Conservation (phyloP, 2,888 invertebrate genomes). For the Argyresthia goedartella region DNA sequence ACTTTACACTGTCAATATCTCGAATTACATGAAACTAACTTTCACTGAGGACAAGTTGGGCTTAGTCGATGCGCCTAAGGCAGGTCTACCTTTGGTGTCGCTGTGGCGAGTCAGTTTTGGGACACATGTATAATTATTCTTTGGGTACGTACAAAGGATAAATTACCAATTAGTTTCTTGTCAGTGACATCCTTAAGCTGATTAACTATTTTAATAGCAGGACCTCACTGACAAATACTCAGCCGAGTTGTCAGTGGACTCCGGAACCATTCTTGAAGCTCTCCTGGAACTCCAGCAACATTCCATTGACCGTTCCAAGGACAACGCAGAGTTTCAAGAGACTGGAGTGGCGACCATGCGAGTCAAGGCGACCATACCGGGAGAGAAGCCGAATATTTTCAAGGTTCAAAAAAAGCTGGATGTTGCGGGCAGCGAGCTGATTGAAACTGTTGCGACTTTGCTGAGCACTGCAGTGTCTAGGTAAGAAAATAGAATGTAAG, state of each 20-base stretch:
- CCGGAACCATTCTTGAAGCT: slow-evolving; percentile 62
- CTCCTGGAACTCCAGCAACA: slow-evolving; percentile 75
- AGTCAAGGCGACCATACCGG: slow-evolving; percentile 72
- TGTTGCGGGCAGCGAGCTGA: slow-evolving; percentile 66
- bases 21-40: too few relatives aligned
- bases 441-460: slow-evolving; percentile 59
- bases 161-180: too few relatives aligned
- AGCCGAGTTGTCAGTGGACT: slow-evolving; percentile 59
- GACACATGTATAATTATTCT: too few relatives aligned
- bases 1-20: too few relatives aligned
- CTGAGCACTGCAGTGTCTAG: slow-evolving; percentile 44
- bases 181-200: too few relatives aligned
- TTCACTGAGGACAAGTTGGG: too few relatives aligned
- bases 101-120: too few relatives aligned
- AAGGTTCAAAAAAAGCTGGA: slow-evolving; percentile 71
- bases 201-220: slow-evolving; percentile 38
- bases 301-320: slow-evolving; percentile 79
- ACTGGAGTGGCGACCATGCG: slow-evolving; percentile 81
- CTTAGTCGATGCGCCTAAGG: too few relatives aligned
- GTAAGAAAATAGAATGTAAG: slow-evolving; percentile 26
- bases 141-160: too few relatives aligned
- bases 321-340: slow-evolving; percentile 76
- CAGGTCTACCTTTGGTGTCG: too few relatives aligned
- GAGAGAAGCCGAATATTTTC: slow-evolving; percentile 55
- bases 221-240: slow-evolving; percentile 73